Base-by-base conservation (phyloP, 2,797 vertebrate genomes). In the Tinamus major region DNA sequence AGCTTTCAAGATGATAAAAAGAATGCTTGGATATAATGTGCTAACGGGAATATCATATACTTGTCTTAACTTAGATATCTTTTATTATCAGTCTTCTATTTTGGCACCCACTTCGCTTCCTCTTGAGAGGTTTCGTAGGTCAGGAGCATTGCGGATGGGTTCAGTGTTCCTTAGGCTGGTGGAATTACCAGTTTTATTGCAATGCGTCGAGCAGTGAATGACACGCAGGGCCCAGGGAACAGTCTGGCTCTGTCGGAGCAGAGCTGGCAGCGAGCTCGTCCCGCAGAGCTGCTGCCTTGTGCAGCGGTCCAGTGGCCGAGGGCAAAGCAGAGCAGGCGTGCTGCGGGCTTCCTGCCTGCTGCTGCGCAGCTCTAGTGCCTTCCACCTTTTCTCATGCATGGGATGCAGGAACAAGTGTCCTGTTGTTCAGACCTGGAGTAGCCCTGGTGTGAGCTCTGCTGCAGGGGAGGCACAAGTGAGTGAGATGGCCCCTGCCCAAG, bases 371-470 rank as follows among this genome's bases (percentile, higher is more conserved):
- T 26, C 16, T 21, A 26, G 67, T 3, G 0, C 24, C 55, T 58
- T 26, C n/a, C 48, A 23, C 1, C 0, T 29, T 31, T 53, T 24
- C 37, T 49, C 26, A 33, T 14, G 18, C 9, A 11, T 0, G 1
- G 2, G 0, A 13, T 1, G 4, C 46, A 51, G 63, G 48, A 49
- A 3, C 8, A 3, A 82, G 64, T 16, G 3, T 41, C 7, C 51
- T 41, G n/a, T 55, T 72, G 51, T 46, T 12, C 13, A 20, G 59
- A 61, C 14, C 55, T 23, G 27, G 15, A 11, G 55, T 9, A 10
- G 46, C n/a, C 3, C 72, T 26, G 65, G 72, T 42, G 56, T 0
- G 29, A 63, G 56, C 39, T 1, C 10, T 71, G 71, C 48, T 13
- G 69, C 5, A 2, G 46, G 71, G 65, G 31, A 29, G 81, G 67